A percentile compares a stretch with the other conserved stretches of the same genome.
Evolutionary conservation across 2,113 vertebrate genomes (phyloP).

Genomic region (Nettapus auritus): DNA sequence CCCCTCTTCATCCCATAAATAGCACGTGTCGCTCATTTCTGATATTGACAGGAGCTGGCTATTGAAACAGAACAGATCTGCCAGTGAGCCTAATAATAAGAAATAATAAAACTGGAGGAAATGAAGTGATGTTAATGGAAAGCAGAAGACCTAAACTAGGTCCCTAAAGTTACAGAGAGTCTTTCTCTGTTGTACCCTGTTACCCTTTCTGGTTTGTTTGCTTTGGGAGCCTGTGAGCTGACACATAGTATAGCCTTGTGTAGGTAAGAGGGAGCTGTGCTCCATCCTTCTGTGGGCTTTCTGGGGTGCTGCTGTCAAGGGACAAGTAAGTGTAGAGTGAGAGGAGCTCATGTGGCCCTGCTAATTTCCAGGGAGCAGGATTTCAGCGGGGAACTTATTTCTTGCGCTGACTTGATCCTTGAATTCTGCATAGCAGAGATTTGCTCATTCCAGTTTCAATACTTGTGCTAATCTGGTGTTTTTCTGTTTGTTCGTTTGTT

Average conservation of each 20-base stretch:
- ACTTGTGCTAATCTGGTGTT: neutral
- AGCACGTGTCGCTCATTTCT: neutral
- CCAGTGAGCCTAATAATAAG: neutral
- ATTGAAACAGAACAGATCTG: neutral
- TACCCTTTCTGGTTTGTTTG: neutral
- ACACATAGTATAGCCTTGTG: neutral
- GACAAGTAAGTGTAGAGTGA: fast-evolving
- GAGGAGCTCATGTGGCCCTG: neutral
- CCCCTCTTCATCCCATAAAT: fast-evolving
- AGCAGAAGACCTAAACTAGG: neutral
- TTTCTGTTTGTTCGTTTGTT: neutral
- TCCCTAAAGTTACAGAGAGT: neutral
- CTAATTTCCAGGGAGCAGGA: neutral
- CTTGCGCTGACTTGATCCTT: neutral
- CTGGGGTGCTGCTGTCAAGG: neutral
- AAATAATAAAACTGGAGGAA: neutral
- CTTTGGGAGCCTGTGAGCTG: neutral
- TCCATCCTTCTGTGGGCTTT: fast-evolving
- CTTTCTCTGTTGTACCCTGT: neutral
- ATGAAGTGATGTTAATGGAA: neutral
- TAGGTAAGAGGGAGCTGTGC: neutral
- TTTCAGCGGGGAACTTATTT: neutral
- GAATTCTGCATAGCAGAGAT: neutral
- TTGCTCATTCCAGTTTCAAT: neutral
- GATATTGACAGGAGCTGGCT: neutral